Evolutionary conservation across 2,113 vertebrate species (phyloP), one percentile per base, ranked within the genome.

Genomic region (Pluvialis apricaria): DNA sequence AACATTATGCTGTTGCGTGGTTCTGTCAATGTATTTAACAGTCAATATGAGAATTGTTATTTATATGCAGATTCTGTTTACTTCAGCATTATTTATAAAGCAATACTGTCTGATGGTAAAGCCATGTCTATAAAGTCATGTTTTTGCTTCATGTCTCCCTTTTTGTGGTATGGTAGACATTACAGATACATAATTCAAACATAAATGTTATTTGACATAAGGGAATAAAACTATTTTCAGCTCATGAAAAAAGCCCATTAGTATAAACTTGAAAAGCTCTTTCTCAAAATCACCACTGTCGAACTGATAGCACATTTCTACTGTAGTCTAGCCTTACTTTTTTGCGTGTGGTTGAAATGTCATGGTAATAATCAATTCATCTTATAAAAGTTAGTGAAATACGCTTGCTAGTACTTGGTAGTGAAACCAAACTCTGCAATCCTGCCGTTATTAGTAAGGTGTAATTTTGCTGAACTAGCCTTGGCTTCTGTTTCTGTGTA

Each of bases 181-280:
- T 86, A 83, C 76, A 76, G 83, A 57, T 84, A 68, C 25, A 34
- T 86, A 75, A 92, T 92, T 89, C 60, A 89, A 86, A 49, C 38
- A 51, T 68, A 87, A 90, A 95, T 76, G 61, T 78, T 94, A 86
- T 84, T 94, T 94, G 91, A 84, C 80, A n/a, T 86, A 76, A 82
- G 52, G 86, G 77, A 94, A 86, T 95, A 92, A 78, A 94, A 90
- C 92, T 94, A 25, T 96, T 96, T 95, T 95, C 69, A 79, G 68
- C 60, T 97, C 52, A 61, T 82, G 64, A 54, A 94, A 95, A 96
- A 90, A 82, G 2, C 7, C 19, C 24, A 3, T 82, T 93, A 72
- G 61, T 87, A 57, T 82, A 90, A 93, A 87, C 64, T 82, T 87
- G 65, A 91, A 91, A 92, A 86, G 80, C n/a, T 90, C 32, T 73